Evolutionary conservation across 2,113 vertebrate genomes (phyloP).

Genomic region (Stigmatopora argus): DNA sequence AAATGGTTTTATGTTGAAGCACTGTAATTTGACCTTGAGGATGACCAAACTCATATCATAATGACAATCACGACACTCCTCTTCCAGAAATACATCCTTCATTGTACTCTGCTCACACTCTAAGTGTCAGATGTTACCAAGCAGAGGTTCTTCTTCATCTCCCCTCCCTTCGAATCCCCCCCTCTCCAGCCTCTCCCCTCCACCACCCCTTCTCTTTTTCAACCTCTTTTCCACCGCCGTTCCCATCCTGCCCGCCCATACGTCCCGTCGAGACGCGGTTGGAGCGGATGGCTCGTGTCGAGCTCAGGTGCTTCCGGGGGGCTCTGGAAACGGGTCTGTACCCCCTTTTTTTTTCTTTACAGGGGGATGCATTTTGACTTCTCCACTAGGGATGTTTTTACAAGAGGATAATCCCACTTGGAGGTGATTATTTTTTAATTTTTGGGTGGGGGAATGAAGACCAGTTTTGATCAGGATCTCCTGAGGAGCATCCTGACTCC

Average conservation of each 20-base stretch:
- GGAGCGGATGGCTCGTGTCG: conserved; percentile 67
- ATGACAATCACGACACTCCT: neutral
- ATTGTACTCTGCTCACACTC: neutral
- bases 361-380: conserved; percentile 28
- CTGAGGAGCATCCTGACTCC: neutral
- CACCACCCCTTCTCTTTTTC: conserved; percentile 23
- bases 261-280: conserved; percentile 39
- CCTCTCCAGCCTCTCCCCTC: conserved; percentile 1
- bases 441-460: neutral
- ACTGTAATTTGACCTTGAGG: conserved; percentile 1
- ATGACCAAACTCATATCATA: neutral
- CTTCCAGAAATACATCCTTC: neutral
- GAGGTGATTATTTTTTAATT: neutral
- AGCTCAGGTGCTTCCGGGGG: conserved; percentile 44
- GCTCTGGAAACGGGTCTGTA: conserved; percentile 31
- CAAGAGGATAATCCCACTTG: conserved; percentile 8
- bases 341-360: conserved; percentile 11
- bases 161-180: conserved; percentile 32
- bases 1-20: neutral
- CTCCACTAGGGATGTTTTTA: neutral
- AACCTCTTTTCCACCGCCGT: conserved; percentile 48
- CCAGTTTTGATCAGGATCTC: neutral
- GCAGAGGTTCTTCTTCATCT: conserved; percentile 41
- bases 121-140: conserved; percentile 45
- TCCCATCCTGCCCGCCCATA: conserved; percentile 38